Evolutionary conservation across 2,797 vertebrate genomes (phyloP).

Genomic region (Pseudochirops cupreus): DNA sequence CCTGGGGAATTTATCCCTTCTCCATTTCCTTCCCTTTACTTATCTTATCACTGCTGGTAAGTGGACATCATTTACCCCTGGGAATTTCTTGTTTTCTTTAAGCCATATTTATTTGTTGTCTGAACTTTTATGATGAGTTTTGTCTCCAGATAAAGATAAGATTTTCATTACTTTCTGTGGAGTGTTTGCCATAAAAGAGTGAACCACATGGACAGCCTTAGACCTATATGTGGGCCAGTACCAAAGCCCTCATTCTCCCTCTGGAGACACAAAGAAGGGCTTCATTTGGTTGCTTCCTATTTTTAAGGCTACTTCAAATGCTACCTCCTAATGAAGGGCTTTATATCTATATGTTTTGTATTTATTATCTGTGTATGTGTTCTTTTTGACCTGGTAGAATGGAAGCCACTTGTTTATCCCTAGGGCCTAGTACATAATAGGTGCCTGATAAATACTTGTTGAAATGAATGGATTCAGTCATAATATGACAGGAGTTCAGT

Average conservation of each 20-base stretch:
- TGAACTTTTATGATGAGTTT: background rate
- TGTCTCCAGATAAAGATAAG: background rate
- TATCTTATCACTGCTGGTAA: background rate
- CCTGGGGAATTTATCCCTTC: background rate
- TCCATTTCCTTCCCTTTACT: background rate
- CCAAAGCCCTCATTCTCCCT: background rate
- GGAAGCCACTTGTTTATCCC: background rate
- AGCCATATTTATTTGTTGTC: background rate
- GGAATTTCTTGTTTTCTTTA: background rate
- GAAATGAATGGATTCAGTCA: background rate
- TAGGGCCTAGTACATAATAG: background rate
- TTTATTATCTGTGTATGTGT: background rate
- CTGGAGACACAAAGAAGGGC: background rate
- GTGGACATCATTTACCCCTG: background rate
- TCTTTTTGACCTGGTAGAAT: background rate
- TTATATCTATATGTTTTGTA: background rate
- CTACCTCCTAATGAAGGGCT: background rate
- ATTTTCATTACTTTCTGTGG: background rate
- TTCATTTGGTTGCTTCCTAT: background rate
- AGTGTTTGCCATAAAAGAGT: background rate
- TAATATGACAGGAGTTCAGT: background rate
- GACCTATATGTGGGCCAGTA: background rate
- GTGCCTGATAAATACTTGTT: background rate
- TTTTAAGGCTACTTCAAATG: background rate
- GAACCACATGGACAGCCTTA: background rate